Base-by-base conservation (phyloP, 2,888 invertebrate species). In the Vesta saturnalis region DNA sequence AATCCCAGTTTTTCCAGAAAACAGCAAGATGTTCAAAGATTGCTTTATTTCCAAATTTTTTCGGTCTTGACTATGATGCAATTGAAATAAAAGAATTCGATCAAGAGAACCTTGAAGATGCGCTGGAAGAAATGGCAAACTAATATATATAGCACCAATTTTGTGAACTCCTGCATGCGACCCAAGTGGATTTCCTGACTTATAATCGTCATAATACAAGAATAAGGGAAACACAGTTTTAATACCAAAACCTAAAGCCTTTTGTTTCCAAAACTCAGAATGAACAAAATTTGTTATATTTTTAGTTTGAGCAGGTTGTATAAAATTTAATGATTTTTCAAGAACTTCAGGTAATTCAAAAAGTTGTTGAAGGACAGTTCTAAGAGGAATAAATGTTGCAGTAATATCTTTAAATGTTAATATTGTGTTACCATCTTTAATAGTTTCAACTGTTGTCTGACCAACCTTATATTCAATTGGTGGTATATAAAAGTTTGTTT, bases 141-240 rank as follows among this genome's bases (percentile, higher is more conserved):
- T 61, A 14, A 70, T 57, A 70, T 77, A 77, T 15, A 77, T 69
- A 21, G 70, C 76, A 35, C 76, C 74, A 47, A 76, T 58, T 64
- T 76, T 76, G 49, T 77, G 60, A 2, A 62, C 66, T 3, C 74
- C 75, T 6, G 74, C 70, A 58, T 74, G 76, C 18, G 71, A 71
- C 6, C 73, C 73, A 21, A 77, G 57, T 39, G 75, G 69, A 66
- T 76, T 77, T 8, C 74, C 74, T n/a, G 66, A 63, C 69, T 77
- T 76, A 69, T 73, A 76, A 60, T 77, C 75, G 60, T 76, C 74
- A 61, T 62, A 74, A 68, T 72, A 76, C 19, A 75, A 23, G 46
- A 66, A 70, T 60, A 73, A 57, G n/a, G 74, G 74, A 19, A 72
- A 39, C n/a, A 73, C 68, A 58, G 62, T 64, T 56, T 64, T 67